Evolutionary conservation across 2,888 invertebrate species (phyloP), one percentile per base, ranked within the genome.

Genomic region (Perizoma affinitatum): DNA sequence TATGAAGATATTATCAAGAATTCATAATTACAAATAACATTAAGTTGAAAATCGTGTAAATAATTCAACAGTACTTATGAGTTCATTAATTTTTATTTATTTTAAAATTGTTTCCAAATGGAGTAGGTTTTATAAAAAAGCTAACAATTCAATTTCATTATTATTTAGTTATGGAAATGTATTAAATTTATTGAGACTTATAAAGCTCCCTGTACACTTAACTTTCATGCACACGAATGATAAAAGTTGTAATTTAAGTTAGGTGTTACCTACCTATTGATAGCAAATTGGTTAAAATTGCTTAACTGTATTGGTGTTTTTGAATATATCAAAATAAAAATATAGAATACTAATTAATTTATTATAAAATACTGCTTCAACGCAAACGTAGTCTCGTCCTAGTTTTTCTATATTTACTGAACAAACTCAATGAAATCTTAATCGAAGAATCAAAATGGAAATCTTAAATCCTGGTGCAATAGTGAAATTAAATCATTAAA

Each of bases 1-100:
- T 60, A 61, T 60, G 40, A 58, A 63, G 63, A 60, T 65, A 52
- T 57, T 65, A 58, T 66, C 55, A 41, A 45, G 52, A 43, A 45
- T 52, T 63, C 54, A 63, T 59, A 60, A 58, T 58, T 61, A 66
- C 50, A 54, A 49, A 40, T 58, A 54, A 41, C 54, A 56, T 41
- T 44, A 53, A 52, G 33, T 46, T 46, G 10, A 45, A 50, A 54
- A 36, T 50, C 10, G 35, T 22, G 38, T 62, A 7, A 61, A 58
- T 62, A 58, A 58, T 58, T 54, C 62, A 55, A 51, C 47, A 47
- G 50, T 54, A 49, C 42, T 54, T 56, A 45, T n/a, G 33, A 36
- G 10, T 51, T 52, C 47, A 54, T 58, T 48, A 41, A 43, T 58
- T 62, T 62, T 58, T 54, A 62, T 58, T 46, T 54, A 51, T 46